Evolutionary conservation across 30 jellyfish, hydroid and myxozoan genomes (phyloP), one percentile per base, ranked within the genome.

Genomic region (Pseudorhiza aurosa): DNA sequence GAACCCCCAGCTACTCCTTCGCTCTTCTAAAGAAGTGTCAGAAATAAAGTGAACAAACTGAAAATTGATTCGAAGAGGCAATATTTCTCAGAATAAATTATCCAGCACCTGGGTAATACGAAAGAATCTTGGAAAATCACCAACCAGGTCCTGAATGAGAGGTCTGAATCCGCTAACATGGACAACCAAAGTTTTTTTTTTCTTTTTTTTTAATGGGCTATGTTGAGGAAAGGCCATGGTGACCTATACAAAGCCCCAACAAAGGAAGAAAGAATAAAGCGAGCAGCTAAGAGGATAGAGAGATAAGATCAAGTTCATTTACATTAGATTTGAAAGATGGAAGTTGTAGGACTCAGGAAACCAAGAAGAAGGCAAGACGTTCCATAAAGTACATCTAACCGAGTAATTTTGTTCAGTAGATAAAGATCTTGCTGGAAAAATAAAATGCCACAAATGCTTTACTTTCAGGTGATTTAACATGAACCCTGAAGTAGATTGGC

Each of bases 121-220:
- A 35, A 64, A 64, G 78, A 64, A 27, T 3, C 55, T 15, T 35
- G 53, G 73, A 50, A 74, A 8, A 22, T 8, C 47, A 33, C 36
- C 4, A 51, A 74, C 63, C 30, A 55, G n/a, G 50, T 55, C 32
- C 37, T 51, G 36, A 74, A 74, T 50, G 40, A 74, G 75, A 47
- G 62, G 47, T 45, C 35, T 19, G 49, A 29, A 53, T 72, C 75
- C 29, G 42, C 50, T 2, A 69, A 69, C 74, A 44, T 40, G 5
- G 43, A 39, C 9, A 14, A 15, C 25, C 44, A 21, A 3, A 72
- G n/a, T n/a, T n/a, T n/a, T n/a, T n/a, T n/a, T n/a, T n/a, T n/a
- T n/a, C n/a, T n/a, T n/a, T n/a, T n/a, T n/a, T n/a, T n/a, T n/a
- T n/a, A n/a, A n/a, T n/a, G n/a, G n/a, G n/a, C n/a, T n/a, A n/a